Evolutionary conservation across 2,113 vertebrate genomes (phyloP).

Genomic region (Nothobranchius kuhntae): DNA sequence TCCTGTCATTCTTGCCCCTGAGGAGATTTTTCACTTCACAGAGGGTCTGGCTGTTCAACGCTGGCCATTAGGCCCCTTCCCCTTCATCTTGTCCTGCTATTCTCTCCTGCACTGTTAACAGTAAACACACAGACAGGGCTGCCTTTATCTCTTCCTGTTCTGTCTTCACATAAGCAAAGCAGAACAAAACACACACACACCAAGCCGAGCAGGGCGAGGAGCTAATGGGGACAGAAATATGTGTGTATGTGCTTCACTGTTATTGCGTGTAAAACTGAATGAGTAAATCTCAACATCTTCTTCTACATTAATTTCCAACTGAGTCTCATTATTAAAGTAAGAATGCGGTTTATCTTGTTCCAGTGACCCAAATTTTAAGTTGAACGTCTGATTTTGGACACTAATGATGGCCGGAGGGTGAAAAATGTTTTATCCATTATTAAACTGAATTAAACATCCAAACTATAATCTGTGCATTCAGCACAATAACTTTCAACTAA

Average conservation of each 20-base stretch:
- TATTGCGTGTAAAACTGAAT: slow-evolving; percentile 2
- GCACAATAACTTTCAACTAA: slow-evolving; percentile 27
- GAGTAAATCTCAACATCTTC: slow-evolving; percentile 10
- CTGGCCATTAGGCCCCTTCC: slow-evolving; percentile 64
- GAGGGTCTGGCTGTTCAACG: slow-evolving; percentile 16
- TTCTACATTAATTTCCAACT: slow-evolving; percentile 1
- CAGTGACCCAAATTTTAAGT: slow-evolving; percentile 16
- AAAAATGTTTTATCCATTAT: slow-evolving; percentile 31
- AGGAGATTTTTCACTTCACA: slow-evolving; percentile 51
- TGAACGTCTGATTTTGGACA: slow-evolving; percentile 22
- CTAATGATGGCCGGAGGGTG: slow-evolving; percentile 50
- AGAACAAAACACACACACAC: slow-evolving; percentile 59
- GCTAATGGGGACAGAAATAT: slow-evolving; percentile 32
- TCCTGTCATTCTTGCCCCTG: slow-evolving; percentile 12
- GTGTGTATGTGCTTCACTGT: background rate
- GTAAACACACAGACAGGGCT: slow-evolving; percentile 70
- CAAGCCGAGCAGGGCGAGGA: slow-evolving; percentile 14
- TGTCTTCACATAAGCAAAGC: slow-evolving; percentile 57
- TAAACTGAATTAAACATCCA: slow-evolving; percentile 56
- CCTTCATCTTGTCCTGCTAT: slow-evolving; percentile 57
- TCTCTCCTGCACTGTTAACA: slow-evolving; percentile 68
- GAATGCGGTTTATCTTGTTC: slow-evolving; percentile 20
- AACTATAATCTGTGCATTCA: slow-evolving; percentile 6
- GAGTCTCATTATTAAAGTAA: slow-evolving; percentile 10
- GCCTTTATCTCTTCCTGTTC: slow-evolving; percentile 80